phyloP scores from a whole-genome alignment of 2,888 invertebrate genomes.

The Eurytoma californica region DNA sequence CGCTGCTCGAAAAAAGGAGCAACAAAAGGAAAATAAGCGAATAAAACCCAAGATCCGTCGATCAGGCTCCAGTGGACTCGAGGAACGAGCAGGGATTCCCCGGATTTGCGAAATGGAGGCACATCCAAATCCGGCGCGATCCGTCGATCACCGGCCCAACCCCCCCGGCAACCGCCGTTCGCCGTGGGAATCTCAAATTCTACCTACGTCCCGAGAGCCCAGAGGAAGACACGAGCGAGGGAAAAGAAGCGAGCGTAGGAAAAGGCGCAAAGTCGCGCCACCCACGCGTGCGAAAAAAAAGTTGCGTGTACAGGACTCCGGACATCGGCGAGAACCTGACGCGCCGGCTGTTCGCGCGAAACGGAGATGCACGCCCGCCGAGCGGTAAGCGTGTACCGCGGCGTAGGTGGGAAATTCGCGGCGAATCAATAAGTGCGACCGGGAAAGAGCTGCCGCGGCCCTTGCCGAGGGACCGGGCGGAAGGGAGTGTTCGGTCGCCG shows the following conservation, averaged over 20 bases:
- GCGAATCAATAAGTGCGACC: conserved; percentile 40
- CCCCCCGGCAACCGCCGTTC: not conserved
- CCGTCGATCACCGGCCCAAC: not conserved
- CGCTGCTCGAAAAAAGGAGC: not conserved
- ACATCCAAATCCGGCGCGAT: conserved; percentile 11
- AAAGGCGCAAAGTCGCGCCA: conserved; percentile 6
- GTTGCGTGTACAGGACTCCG: not conserved
- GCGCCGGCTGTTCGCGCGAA: not conserved
- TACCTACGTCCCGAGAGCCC: not conserved
- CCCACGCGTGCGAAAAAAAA: not conserved
- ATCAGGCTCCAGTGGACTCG: not conserved
- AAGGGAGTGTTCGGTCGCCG: not conserved
- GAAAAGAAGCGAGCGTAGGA: too few species aligned
- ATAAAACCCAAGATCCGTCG: not conserved
- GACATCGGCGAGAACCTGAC: not conserved
- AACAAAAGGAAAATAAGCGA: not conserved
- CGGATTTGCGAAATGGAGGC: conserved; percentile 11
- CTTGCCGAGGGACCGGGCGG: not conserved
- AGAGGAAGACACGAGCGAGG: not conserved
- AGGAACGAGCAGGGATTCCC: not conserved
- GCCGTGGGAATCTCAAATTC: not conserved
- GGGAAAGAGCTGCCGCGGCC: conserved; percentile 1
- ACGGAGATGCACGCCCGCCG: not conserved
- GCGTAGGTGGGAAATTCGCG: conserved; percentile 36
- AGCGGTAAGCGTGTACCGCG: not conserved